These are phyloP conservation scores for Reinhardtius hippoglossoides DNA, from an alignment of 2,113 vertebrate genomes.

Conservation along the genomic window DNA sequence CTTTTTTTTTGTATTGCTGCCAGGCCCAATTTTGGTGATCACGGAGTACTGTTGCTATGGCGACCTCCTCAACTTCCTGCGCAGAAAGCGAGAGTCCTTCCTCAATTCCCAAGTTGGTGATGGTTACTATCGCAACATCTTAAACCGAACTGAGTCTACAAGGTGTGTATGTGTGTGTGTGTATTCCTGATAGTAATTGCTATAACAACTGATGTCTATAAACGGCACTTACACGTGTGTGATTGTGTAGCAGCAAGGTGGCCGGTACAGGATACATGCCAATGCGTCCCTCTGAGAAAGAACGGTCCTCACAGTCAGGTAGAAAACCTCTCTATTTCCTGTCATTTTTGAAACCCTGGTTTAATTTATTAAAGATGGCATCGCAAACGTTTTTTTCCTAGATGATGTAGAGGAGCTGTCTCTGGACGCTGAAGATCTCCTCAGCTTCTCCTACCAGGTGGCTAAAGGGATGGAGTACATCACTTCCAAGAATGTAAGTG, in stretches of 20 bases:
- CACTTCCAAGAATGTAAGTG: constrained; percentile 94
- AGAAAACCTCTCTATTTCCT: constrained; percentile 13
- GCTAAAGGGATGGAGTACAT: constrained; percentile 99
- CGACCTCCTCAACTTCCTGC: constrained; percentile 98
- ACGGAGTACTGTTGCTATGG: constrained; percentile 99
- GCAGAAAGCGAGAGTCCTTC: constrained; percentile 92
- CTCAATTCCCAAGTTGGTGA: constrained; percentile 90
- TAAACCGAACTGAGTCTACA: constrained; percentile 62
- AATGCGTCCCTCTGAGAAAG: constrained; percentile 90
- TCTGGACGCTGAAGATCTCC: constrained; percentile 91
- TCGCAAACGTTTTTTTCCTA: constrained; percentile 18
- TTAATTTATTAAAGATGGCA: neutral
- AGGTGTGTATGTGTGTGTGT: constrained; percentile 61
- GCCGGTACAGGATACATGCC: constrained; percentile 89
- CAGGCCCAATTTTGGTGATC: constrained; percentile 97
- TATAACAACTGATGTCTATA: neutral
- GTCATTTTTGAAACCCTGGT: neutral
- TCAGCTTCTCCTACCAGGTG: constrained; percentile 98
- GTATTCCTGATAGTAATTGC: neutral
- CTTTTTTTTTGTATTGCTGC: constrained; percentile 28
- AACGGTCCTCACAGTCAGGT: constrained; percentile 79
- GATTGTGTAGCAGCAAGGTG: constrained; percentile 79
- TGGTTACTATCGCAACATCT: constrained; percentile 90
- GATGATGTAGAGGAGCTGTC: constrained; percentile 90
- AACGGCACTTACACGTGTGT: constrained; percentile 11